phyloP scores from a whole-genome alignment of 2,797 vertebrate species.

The Scolopax bukidnonensis region DNA sequence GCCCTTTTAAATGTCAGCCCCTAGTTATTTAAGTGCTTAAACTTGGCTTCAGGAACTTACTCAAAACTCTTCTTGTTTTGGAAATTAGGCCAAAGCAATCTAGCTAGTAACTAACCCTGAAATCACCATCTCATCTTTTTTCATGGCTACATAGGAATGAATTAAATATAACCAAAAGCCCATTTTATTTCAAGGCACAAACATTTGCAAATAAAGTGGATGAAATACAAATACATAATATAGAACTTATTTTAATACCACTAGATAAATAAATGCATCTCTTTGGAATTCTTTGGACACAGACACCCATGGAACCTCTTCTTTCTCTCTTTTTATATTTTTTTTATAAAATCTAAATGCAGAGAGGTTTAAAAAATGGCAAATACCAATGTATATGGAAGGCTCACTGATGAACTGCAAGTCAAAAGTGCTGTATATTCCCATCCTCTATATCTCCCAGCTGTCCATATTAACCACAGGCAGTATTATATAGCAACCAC shows the following conservation, averaged over 20 bases:
- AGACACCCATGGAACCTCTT: constrained; percentile 59
- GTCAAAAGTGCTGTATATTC: constrained; percentile 67
- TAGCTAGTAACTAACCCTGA: constrained; percentile 37
- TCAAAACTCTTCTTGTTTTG: neutral
- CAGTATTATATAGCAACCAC: constrained; percentile 40
- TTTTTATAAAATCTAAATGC: constrained; percentile 68
- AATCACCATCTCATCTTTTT: neutral
- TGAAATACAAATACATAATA: constrained; percentile 55
- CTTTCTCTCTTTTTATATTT: constrained; percentile 49
- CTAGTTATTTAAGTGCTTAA: constrained; percentile 31
- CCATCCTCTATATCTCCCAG: constrained; percentile 23
- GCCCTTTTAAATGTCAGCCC: constrained; percentile 65
- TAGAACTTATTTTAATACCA: constrained; percentile 57
- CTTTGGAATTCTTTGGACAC: constrained; percentile 67
- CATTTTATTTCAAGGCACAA: constrained; percentile 72
- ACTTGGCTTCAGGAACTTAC: constrained; percentile 45
- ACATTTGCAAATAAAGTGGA: constrained; percentile 64
- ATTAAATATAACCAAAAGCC: constrained; percentile 44
- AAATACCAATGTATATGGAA: constrained; percentile 58
- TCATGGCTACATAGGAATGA: constrained; percentile 44
- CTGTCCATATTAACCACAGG: constrained; percentile 49
- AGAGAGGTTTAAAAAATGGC: constrained; percentile 68
- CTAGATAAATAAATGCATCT: constrained; percentile 63
- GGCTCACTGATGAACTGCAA: constrained; percentile 67
- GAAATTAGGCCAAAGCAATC: constrained; percentile 20